Evolutionary conservation across 2,888 invertebrate genomes (phyloP).

Genomic region (Chromoteleia sp.): DNA sequence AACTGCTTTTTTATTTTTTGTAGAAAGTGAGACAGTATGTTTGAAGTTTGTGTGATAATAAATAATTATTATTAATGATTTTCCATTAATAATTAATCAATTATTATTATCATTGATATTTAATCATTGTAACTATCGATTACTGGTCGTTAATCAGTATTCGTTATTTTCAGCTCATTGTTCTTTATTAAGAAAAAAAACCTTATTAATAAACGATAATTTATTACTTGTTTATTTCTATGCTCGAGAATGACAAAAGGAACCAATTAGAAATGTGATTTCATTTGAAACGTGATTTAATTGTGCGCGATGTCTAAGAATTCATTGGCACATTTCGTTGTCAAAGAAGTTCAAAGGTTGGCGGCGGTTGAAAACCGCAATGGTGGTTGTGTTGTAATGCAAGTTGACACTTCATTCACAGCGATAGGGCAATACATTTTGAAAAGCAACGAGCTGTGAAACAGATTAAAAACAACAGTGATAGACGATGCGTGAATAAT

Average conservation of each 20-base stretch:
- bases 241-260: too few relatives aligned
- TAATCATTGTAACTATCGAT: too few relatives aligned
- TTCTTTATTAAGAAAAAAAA: too few relatives aligned
- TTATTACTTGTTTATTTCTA: too few relatives aligned
- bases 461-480: slow-evolving; percentile 69
- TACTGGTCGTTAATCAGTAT: too few relatives aligned
- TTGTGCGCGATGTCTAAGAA: slow-evolving; percentile 5
- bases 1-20: too few relatives aligned
- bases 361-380: slow-evolving; percentile 1
- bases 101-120: too few relatives aligned
- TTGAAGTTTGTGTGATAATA: too few relatives aligned
- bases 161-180: too few relatives aligned
- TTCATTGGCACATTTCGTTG: slow-evolving; percentile 19
- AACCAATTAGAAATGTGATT: neutral
- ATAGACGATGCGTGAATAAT: slow-evolving; percentile 66
- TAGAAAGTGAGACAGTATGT: too few relatives aligned
- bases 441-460: slow-evolving; percentile 68
- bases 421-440: slow-evolving; percentile 58
- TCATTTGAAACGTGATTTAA: slow-evolving; percentile 4
- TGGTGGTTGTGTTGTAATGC: slow-evolving; percentile 28
- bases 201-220: too few relatives aligned
- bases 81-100: too few relatives aligned
- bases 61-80: neutral
- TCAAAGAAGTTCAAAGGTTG: slow-evolving; percentile 27
- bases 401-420: slow-evolving; percentile 55